Evolutionary conservation across 2,797 vertebrate genomes (phyloP), one percentile per base, ranked within the genome.

Genomic region (Loriculus beryllinus): DNA sequence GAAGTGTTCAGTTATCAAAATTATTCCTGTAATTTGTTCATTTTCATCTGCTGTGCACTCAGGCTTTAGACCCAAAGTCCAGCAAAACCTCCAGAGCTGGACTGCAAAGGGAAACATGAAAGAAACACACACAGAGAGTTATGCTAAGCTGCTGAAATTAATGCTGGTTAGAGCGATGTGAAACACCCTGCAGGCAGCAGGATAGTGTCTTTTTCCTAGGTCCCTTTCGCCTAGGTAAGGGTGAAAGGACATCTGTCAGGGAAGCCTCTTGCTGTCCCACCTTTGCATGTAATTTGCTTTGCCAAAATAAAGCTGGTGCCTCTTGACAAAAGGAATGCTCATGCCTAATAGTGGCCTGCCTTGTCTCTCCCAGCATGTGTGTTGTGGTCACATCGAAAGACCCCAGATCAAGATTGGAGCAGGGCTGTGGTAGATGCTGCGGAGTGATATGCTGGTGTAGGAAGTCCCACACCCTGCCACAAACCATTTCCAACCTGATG

Each of bases 71-170:
- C 43, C 69, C 60, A 78, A 52, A 69, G 71, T 84, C 51, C 75
- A 86, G 64, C 78, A 49, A 86, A 82, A 42, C 31, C 33, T 83
- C 59, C 21, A 25, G 56, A 88, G 56, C 37, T 7, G 6, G 63
- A 37, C 18, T 26, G 87, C 86, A 80, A 92, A 90, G 45, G 19
- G 51, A 65, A 49, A 81, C 60, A 51, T 57, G 48, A 86, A 92
- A 93, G 20, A 43, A 25, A 11, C 23, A 37, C 20, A 47, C 31
- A n/a, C 25, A 10, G 19, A 28, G 31, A 33, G 63, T 88, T 64
- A 40, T 37, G 40, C 33, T 45, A 76, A 78, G 28, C 45, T 39
- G 51, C 62, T 65, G 37, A 69, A 52, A 86, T 35, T 10, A 74
- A 91, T 71, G 68, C 62, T 35, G n/a, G n/a, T 78, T 92, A 74